Conservation (phyloP, 1,140 invertebrate genomes). For the Diorhabda elongata region DNA sequence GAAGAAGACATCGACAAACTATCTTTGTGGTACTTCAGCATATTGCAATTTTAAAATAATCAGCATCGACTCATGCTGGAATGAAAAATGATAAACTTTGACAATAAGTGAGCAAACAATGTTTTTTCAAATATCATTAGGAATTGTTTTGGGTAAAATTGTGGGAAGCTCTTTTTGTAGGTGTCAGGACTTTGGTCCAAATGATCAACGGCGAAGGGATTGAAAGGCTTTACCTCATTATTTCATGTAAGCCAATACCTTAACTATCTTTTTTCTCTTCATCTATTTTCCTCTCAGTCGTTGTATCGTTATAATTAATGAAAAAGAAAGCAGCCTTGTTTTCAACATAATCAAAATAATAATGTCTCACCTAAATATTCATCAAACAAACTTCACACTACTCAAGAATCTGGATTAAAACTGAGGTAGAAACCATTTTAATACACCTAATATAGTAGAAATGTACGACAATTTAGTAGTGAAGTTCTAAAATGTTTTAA, state of each 20-base stretch:
- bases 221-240: too few relatives aligned
- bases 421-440: neutral
- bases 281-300: slow-evolving; percentile 3
- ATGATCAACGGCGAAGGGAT: too few relatives aligned
- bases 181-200: too few relatives aligned
- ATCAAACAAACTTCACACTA: slow-evolving; percentile 3
- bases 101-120: too few relatives aligned
- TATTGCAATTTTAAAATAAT: neutral
- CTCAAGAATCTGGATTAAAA: slow-evolving; percentile 5
- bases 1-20: neutral
- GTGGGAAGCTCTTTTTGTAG: too few relatives aligned
- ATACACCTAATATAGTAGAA: too few relatives aligned
- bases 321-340: neutral
- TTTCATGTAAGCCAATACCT: neutral
- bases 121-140: too few relatives aligned
- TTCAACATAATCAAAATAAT: neutral
- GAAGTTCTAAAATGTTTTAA: too few relatives aligned
- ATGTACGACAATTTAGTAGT: too few relatives aligned
- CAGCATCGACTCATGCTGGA: neutral
- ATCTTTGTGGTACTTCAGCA: neutral
- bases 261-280: neutral
- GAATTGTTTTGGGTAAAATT: too few relatives aligned
- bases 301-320: slow-evolving; percentile 5
- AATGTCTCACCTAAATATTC: neutral
- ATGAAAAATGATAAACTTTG: too few relatives aligned